Base-by-base conservation (phyloP, 2,113 vertebrate species). In the Turnix velox region DNA sequence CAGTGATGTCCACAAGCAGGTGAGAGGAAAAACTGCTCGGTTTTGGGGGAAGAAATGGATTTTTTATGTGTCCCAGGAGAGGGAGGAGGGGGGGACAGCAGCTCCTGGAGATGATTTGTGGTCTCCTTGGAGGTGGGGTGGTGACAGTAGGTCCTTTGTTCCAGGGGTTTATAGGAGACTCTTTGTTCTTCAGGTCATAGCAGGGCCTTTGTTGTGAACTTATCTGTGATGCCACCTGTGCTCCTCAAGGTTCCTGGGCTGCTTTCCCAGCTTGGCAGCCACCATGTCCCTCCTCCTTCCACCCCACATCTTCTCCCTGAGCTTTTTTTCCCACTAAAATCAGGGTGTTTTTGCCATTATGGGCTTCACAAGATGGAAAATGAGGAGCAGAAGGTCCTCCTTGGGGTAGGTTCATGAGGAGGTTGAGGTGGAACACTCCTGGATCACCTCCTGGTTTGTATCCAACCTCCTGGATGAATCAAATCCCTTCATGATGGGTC, bases 91-190 rank as follows among this genome's bases (percentile, higher is more conserved):
- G n/a, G n/a, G 80, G 67, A 14, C 42, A 57, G 87, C 12, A n/a
- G 83, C 71, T 79, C 52, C 71, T 46, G 75, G 45, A 40, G 84
- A 14, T 1, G 30, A 6, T 18, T 45, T 59, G n/a, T 74, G 78
- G 72, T n/a, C 23, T 16, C 55, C 23, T 7, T 33, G 77, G 48
- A 89, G 65, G 78, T 54, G 31, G 4, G 14, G 3, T 58, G 1
- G 7, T 42, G 40, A 94, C 6, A 94, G 95, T 62, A 82, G 69
- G n/a, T n/a, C 39, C 95, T 92, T 95, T 95, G 95, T 95, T 77
- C 85, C 57, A 2, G 12, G 23, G 17, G 65, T 48, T 48, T 67
- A 67, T 35, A 67, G 65, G n/a, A 48, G 65, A 2, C 23, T 14
- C 65, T 67, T 67, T 67, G 65, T 67, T 67, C 43, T 43, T 31